Evolutionary conservation across 2,113 vertebrate genomes (phyloP), one percentile per base, ranked within the genome.

Genomic region (Rhipidura dahli): DNA sequence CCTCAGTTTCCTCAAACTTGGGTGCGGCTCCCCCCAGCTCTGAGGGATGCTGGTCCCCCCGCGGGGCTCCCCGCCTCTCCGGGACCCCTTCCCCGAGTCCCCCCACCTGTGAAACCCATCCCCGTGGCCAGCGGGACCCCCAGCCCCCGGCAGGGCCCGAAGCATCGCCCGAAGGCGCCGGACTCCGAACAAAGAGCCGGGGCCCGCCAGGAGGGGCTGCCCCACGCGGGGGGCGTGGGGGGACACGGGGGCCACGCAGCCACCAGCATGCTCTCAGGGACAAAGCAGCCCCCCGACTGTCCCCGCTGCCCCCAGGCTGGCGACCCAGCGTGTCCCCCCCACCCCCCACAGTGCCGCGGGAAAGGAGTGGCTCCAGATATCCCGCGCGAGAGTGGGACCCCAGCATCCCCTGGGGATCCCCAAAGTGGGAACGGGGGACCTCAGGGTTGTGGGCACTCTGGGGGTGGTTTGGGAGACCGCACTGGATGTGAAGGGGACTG

Each of bases 141-240:
- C 24, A 71, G 40, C 18, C n/a, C 31, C 4, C 9, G 13, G 18
- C 56, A 26, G 77, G 64, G 57, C 82, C 53, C 45, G 23, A 22
- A 45, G 26, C 44, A 45, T 69, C 24, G n/a, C 68, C 59, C 56
- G 47, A 89, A 85, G 80, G 87, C 61, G 83, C 87, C 49, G 71
- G 92, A 57, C 31, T 91, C 51, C 3, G 65, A 94, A 96, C 95
- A 96, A 96, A 94, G 95, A 86, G 81, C 91, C 37, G 13, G 73
- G 87, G 21, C 71, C 66, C 84, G 57, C 47, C 88, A 31, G 84
- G 76, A 92, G 69, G 21, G 69, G 39, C 66, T 81, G 72, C 71
- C 94, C 84, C 76, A 72, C 35, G 33, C 35, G 33, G 45, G 75
- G 64, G 33, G 3, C 22, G 13, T 69, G 81, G 81, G 71, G 70